phyloP scores from a whole-genome alignment of 2,888 invertebrate genomes.

The Hirtodrosophila cameraria region DNA sequence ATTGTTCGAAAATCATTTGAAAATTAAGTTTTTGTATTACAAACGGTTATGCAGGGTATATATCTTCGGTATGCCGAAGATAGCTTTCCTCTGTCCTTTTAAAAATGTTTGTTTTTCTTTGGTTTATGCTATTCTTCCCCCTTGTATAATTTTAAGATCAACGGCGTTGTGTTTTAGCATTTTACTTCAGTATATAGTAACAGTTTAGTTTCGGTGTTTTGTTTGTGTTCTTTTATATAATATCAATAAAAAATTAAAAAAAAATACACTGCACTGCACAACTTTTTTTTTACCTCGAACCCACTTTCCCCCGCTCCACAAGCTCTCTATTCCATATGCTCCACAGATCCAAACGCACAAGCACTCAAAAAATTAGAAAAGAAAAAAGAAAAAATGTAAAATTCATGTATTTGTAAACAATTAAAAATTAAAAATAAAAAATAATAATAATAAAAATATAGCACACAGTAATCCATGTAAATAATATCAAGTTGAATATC shows the following conservation, averaged over 20 bases:
- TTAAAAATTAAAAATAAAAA: conserved; percentile 11
- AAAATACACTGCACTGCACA: conserved; percentile 37
- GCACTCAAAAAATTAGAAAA: conserved; percentile 26
- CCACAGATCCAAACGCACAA: conserved; percentile 47
- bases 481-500: conserved; percentile 43
- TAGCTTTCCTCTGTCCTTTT: too few species aligned
- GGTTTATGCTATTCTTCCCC: conserved; percentile 12
- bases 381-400: conserved; percentile 6
- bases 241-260: conserved; percentile 23
- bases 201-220: conserved; percentile 22
- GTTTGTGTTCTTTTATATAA: conserved; percentile 38
- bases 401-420: conserved; percentile 33
- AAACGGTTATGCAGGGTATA: too few species aligned
- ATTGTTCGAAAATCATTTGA: too few species aligned
- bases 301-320: conserved; percentile 6
- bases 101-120: conserved; percentile 14
- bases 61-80: too few species aligned
- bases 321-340: background rate
- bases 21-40: too few species aligned
- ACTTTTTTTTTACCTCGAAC: background rate
- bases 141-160: conserved; percentile 9
- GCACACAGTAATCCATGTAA: conserved; percentile 41
- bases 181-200: too few species aligned
- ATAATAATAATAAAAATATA: background rate
- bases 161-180: conserved; percentile 18